Evolutionary conservation across 2,113 vertebrate species (phyloP).

Genomic region (Upupa epops): DNA sequence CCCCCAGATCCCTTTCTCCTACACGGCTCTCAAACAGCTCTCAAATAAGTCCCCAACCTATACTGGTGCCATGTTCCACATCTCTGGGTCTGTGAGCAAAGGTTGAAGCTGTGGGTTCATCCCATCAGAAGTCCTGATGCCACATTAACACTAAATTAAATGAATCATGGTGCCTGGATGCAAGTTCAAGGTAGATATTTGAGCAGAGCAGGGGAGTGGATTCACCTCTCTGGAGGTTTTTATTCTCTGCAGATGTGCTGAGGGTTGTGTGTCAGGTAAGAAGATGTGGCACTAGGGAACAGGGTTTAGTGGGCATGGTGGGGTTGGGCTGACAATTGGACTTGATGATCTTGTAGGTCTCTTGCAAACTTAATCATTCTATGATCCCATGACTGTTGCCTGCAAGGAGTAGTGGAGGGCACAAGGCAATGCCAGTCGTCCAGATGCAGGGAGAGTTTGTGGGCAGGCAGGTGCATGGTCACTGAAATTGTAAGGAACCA

Average conservation of each 20-base stretch:
- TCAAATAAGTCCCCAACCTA: no score
- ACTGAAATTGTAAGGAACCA: fast-evolving
- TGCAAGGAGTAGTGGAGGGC: not conserved
- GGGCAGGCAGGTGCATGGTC: not conserved
- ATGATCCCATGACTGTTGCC: not conserved
- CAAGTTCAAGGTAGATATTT: not conserved
- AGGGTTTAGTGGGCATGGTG: no score
- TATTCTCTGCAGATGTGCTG: not conserved
- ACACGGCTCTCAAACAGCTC: no score
- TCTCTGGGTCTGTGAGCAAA: not conserved
- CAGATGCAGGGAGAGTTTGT: not conserved
- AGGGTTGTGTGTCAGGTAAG: not conserved
- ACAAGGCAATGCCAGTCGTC: not conserved
- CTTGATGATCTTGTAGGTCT: no score
- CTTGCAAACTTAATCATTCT: no score
- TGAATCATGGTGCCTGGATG: fast-evolving
- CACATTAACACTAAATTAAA: not conserved
- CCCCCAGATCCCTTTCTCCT: no score
- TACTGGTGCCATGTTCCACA: fast-evolving
- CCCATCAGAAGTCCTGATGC: not conserved
- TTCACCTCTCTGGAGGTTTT: not conserved
- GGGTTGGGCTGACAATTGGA: no score
- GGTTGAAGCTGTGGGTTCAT: not conserved
- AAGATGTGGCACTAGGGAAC: no score
- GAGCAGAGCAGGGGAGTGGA: not conserved